Base-by-base conservation (phyloP, 53 echinoderm and acorn worm species). In the Henricia sp. region DNA sequence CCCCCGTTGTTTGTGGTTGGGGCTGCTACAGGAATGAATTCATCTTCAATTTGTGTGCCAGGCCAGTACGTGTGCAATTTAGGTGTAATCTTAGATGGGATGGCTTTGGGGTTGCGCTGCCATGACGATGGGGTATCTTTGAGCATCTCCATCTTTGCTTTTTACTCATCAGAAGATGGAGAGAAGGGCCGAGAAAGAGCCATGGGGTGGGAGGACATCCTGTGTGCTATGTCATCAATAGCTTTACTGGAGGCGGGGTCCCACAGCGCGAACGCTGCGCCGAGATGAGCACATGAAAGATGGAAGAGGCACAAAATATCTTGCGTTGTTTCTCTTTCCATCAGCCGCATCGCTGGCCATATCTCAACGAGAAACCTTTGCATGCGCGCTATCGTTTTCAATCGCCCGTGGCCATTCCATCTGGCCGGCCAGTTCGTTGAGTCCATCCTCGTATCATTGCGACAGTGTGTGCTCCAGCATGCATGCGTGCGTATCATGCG, bases 181-280 rank as follows among this genome's bases (percentile, higher is more conserved):
- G 51, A 73, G 12, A 51, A 74, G 53, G 23, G 40, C 20, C 1
- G 34, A 63, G 63, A 34, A 12, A 17, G 63, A 34, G 26, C 63
- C 63, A 28, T 6, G 32, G 52, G 43, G 71, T 27, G n/a, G 12
- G 33, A 50, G 34, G 71, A 71, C 39, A 74, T 55, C 74, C 74
- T 74, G 74, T 32, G 74, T 34, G 55, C 74, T 74, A 55, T 74
- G 74, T 74, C 74, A 74, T 74, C 74, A 74, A 74, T 74, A 74
- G 74, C 55, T 74, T 52, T 52, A 74, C 74, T 55, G 55, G 53
- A 74, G 74, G 74, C 74, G 53, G 53, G 35, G 38, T 32, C 63
- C 36, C 54, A 55, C n/a, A n/a, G 34, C 20, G 25, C 11, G 54
- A 21, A 0, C 20, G 52, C 55, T 29, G 33, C 29, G 34, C 6